Percentiles rank a stretch among this genome's conserved stretches.
phyloP scores from a whole-genome alignment of 2,888 invertebrate species.

The Dolichopus griseipennis region DNA sequence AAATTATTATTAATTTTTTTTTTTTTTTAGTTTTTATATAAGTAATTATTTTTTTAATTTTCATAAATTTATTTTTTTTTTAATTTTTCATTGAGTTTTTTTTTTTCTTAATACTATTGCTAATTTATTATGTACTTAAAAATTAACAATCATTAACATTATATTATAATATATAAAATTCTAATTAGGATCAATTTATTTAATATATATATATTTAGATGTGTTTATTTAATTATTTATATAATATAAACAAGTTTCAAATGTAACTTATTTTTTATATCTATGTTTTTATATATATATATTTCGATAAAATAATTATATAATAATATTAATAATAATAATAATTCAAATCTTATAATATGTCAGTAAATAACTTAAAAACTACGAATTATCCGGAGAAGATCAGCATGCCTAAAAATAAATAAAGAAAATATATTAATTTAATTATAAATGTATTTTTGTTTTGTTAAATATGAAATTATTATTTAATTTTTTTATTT shows the following conservation, averaged over 20 bases:
- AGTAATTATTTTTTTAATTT: too few relatives aligned
- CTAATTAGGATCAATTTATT: neutral
- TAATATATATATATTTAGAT: neutral
- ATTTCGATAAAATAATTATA: neutral
- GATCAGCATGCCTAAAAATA: conserved; percentile 10
- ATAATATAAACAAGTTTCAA: neutral
- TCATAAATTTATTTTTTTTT: too few relatives aligned
- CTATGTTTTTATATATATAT: neutral
- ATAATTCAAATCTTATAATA: neutral
- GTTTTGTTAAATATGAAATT: too few relatives aligned
- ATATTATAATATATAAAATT: neutral
- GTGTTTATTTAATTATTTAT: neutral
- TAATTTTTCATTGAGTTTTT: too few relatives aligned
- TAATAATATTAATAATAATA: neutral
- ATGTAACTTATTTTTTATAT: too few relatives aligned
- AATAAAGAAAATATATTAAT: neutral
- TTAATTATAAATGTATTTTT: too few relatives aligned
- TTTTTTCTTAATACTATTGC: neutral
- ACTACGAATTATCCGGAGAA: conserved; percentile 1
- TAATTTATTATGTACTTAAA: neutral
- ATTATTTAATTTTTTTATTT: too few relatives aligned
- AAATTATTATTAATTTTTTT: too few relatives aligned
- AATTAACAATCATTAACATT: neutral
- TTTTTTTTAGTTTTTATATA: too few relatives aligned
- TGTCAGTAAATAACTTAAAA: neutral